Evolutionary conservation across 2,888 invertebrate species (phyloP), one percentile per base, ranked within the genome.

Genomic region (Mechanitis mazaeus): DNA sequence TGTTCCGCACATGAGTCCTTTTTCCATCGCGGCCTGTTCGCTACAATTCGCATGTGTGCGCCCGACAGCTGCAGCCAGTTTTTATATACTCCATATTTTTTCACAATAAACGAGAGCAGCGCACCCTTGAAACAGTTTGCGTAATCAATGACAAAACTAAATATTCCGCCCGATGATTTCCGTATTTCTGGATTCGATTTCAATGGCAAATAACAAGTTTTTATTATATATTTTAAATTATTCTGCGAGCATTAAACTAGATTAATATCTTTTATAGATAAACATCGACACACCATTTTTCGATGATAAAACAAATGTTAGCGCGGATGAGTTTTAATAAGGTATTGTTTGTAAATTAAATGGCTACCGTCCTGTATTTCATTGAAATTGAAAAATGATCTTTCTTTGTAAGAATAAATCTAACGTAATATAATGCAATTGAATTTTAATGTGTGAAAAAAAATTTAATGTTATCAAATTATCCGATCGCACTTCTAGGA

Each of bases 71-170:
- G 90, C 90, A 84, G 72, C 79, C 73, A 76, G 87, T 90, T 89
- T 90, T 90, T 90, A 87, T 88, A 84, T 87, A 87, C 89, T 87
- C 88, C 81, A 80, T 83, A 86, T 87, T 90, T 90, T 90, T 90
- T 90, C 87, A 87, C 87, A 87, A 87, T 86, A 76, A 80, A 77
- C 77, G 78, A 77, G 73, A 79, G 73, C 80, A 80, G 77, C 84
- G 87, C 88, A 90, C 90, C 90, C 90, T 90, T 90, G 90, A 90
- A 90, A 90, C 89, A 89, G 90, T 90, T 90, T 90, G 90, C 90
- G 90, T 87, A 90, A 90, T 90, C 87, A 88, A 90, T 89, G 90
- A 90, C 89, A 89, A 90, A 90, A 90, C 90, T 90, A 90, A 90
- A 90, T 87, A 90, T 90, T 90, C 88, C 90, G 83, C 87, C 87